Evolutionary conservation across 2,797 vertebrate species (phyloP), one percentile per base, ranked within the genome.

Genomic region (Cyprinella venusta): DNA sequence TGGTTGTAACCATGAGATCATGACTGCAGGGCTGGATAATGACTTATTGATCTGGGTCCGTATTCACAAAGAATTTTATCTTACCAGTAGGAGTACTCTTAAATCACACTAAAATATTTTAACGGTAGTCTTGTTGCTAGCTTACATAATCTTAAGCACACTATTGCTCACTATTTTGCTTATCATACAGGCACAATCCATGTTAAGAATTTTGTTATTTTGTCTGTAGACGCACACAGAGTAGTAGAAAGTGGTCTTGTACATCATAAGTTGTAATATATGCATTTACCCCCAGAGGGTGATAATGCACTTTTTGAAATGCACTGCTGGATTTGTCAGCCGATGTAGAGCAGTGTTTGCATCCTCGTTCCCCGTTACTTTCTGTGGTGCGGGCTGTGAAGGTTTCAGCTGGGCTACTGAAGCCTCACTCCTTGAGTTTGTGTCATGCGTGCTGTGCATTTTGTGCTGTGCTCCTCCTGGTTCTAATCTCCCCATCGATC

Each of bases 41-140:
- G 81, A 89, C 74, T 89, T 93, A 93, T 93, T 92, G 91, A 94
- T 92, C 87, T 81, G 33, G 33, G 33, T 3, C 33, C 33, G 33
- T 33, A 33, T 33, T 33, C 33, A 33, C 33, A 33, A 33, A 33
- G 33, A 33, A 33, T 4, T 33, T 33, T 36, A 36, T 36, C 33
- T 36, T 36, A 36, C 33, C 33, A 36, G 5, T 36, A 36, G 33
- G 33, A 36, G 33, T 36, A 36, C 33, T 38, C 38, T 2, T 38
- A 38, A 38, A 38, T 38, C 38, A 8, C 38, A 38, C 7, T 38
- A 8, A 38, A 38, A 8, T 8, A 38, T 38, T 38, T 38, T 3
- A 5, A 24, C 6, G 6, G 13, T 70, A 38, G 5, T 13, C 36
- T 68, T 68, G 5, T 15, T 42, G 7, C 16, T 69, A 42, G 21